Evolutionary conservation across 2,797 vertebrate species (phyloP), one percentile per base, ranked within the genome.

Genomic region (Phoxinus dragarum): DNA sequence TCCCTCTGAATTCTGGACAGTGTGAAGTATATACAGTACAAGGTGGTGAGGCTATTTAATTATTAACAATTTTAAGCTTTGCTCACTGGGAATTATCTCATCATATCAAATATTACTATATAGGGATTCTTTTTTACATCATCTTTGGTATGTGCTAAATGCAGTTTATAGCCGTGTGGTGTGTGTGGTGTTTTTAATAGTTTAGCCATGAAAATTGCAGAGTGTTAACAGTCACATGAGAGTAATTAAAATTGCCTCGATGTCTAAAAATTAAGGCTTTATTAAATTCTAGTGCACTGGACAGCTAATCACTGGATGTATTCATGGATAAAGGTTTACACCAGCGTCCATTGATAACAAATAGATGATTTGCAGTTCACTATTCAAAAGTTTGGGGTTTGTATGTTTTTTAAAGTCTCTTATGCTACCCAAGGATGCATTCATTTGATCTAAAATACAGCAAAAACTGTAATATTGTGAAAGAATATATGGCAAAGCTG

Each of bases 171-270:
- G 67, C 67, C 5, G 1, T 27, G 52, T 49, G 42, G n/a, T n/a
- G 78, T 34, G 31, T 49, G 40, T 10, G 16, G 68, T 80, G 34
- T 73, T 73, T 73, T 85, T 80, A 80, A 52, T 80, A 49, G 40
- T 73, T 85, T 72, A 85, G 40, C 64, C 44, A 44, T 77, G 23
- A 34, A 80, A 64, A 78, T 84, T 77, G 19, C 73, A 59, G 14
- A 36, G 76, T n/a, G 27, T 27, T 49, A 85, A 80, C 52, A 64
- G 56, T 12, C 68, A 23, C 68, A 14, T 4, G 77, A 74, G 44
- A 67, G 31, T 66, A 73, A 74, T 52, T 85, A 66, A 52, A 80
- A 80, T 34, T 31, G 19, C 34, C 38, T 44, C 14, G 1, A 64
- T 52, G n/a, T 71, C 66, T 47, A 80, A 54, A 85, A 40, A 52